Evolutionary conservation across 1,140 invertebrate species (phyloP).

Genomic region (Cyrtorhinus lividipennis): DNA sequence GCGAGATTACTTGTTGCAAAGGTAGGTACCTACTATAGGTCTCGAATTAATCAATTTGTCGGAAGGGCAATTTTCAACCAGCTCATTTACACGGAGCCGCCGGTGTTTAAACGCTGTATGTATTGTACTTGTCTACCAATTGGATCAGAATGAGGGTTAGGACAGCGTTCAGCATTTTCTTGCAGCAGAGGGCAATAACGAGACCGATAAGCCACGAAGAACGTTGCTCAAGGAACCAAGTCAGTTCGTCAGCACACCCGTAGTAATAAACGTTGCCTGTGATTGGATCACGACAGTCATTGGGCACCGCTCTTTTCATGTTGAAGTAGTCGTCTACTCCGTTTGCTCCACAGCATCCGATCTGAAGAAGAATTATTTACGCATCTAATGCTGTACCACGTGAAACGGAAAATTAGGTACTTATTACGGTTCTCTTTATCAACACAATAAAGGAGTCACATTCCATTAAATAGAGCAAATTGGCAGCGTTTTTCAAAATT

Average conservation of each 20-base stretch:
- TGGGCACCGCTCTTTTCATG: conserved; percentile 57
- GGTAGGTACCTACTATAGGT: too few relatives aligned
- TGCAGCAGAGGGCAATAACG: conserved; percentile 45
- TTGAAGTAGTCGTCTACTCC: conserved; percentile 64
- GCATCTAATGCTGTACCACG: too few relatives aligned
- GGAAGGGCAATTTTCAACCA: too few relatives aligned
- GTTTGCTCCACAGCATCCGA: conserved; percentile 72
- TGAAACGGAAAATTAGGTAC: background rate
- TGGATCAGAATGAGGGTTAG: conserved; percentile 14
- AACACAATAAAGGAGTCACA: background rate
- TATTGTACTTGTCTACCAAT: conserved; percentile 2
- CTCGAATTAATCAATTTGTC: too few relatives aligned
- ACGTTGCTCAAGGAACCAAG: conserved; percentile 66
- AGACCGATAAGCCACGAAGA: conserved; percentile 70
- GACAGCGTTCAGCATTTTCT: conserved; percentile 16
- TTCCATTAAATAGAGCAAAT: too few relatives aligned
- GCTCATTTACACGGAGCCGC: too few relatives aligned
- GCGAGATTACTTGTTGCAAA: too few relatives aligned
- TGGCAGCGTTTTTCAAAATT: background rate
- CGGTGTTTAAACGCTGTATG: background rate
- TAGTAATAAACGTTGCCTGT: conserved; percentile 77
- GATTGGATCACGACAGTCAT: conserved; percentile 66
- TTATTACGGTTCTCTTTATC: background rate
- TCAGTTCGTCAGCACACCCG: conserved; percentile 70
- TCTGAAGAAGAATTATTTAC: conserved; percentile 32